Base-by-base conservation (phyloP, 2,113 vertebrate genomes). In the Steatornis caripensis region DNA sequence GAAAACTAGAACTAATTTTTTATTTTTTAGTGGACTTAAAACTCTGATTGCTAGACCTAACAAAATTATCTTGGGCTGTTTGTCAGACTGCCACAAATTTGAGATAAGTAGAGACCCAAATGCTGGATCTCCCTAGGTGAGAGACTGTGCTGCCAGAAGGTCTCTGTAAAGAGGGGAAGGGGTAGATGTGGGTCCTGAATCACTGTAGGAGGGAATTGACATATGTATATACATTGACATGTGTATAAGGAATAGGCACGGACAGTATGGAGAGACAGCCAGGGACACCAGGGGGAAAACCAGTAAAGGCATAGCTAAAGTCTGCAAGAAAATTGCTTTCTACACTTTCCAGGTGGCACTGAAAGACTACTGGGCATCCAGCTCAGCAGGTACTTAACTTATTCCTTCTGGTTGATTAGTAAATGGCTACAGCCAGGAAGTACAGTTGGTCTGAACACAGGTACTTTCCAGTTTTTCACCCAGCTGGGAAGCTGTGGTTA, bases 151-250 rank as follows among this genome's bases (percentile, higher is more conserved):
- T 69, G 18, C 43, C 43, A 72, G n/a, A 69, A 85, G 10, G 24
- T 54, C 18, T 37, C 43, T 57, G 3, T 36, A 10, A 64, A 72
- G n/a, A 58, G 4, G 1, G 5, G 14, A 68, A 62, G 2, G 9
- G 5, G 5, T 36, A 30, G 32, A 26, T 66, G 10, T 61, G 9
- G 2, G 13, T 64, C 53, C 20, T 64, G 64, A 72, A 66, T 4
- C 29, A 27, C 48, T 41, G 29, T 9, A 36, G 48, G 29, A 81
- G 10, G 7, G 15, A 1, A 4, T 5, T 70, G 55, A 37, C 11
- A 6, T 37, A 11, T 12, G 2, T 8, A 12, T 29, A 43, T 15
- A 34, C 15, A 30, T 5, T 53, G 43, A 23, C 0, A 1, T 8
- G 2, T 36, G 10, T 36, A 8, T 24, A 51, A 84, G 32, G 37